Evolutionary conservation across 2,113 vertebrate species (phyloP).

Genomic region (Galeopterus variegatus): DNA sequence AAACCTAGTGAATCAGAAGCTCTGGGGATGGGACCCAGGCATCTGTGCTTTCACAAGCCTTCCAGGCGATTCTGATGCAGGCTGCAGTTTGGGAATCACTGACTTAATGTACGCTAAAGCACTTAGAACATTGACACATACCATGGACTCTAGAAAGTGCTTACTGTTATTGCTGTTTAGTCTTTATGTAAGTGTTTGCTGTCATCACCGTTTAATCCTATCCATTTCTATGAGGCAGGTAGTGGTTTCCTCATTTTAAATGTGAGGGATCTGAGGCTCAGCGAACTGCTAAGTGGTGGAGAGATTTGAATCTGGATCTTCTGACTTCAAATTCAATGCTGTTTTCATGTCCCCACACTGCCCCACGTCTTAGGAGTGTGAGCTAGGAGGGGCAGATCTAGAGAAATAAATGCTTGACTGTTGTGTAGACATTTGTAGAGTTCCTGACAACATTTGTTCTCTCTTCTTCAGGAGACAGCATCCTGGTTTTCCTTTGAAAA

Average conservation of each 20-base stretch:
- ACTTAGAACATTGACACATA: neutral
- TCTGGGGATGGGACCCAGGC: neutral
- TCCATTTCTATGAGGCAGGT: neutral
- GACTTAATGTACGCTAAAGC: neutral
- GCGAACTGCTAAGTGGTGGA: neutral
- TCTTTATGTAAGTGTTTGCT: neutral
- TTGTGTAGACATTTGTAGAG: neutral
- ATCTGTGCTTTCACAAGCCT: neutral
- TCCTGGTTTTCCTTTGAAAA: neutral
- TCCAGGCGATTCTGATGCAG: neutral
- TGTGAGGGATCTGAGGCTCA: neutral
- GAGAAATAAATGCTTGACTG: neutral
- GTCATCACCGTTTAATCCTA: neutral
- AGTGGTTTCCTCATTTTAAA: neutral
- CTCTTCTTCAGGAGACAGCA: neutral
- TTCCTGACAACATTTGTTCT: neutral
- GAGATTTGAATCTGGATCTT: neutral
- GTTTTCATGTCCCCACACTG: neutral
- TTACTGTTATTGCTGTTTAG: neutral
- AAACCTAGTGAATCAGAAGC: neutral
- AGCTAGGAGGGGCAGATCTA: neutral
- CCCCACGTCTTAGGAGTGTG: neutral
- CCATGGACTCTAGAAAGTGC: neutral
- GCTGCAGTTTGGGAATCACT: neutral
- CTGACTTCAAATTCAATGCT: neutral